Percentiles rank a stretch among this genome's conserved stretches.
phyloP scores from a whole-genome alignment of 2,888 invertebrate species.

The Coelopa pilipes region DNA sequence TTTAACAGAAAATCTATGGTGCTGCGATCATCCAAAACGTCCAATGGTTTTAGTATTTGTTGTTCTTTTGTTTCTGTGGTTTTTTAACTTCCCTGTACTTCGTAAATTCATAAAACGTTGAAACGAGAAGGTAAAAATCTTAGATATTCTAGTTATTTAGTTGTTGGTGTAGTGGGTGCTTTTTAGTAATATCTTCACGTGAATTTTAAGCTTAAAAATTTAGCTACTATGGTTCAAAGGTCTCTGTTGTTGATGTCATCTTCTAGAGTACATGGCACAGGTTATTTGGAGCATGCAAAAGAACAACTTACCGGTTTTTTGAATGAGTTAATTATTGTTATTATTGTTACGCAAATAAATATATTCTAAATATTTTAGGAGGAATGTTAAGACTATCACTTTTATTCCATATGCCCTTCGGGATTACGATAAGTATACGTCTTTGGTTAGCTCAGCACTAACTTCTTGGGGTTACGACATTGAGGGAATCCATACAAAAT shows the following conservation, averaged over 20 bases:
- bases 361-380: slow-evolving; percentile 66
- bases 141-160: no score
- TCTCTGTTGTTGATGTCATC: slow-evolving; percentile 76
- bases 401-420: slow-evolving; percentile 81
- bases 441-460: slow-evolving; percentile 71
- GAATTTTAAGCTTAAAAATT: neutral
- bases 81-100: no score
- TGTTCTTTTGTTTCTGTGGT: no score
- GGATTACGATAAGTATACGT: slow-evolving; percentile 75
- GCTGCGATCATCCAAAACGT: no score
- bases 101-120: no score
- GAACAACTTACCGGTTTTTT: slow-evolving; percentile 73
- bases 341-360: neutral
- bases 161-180: no score
- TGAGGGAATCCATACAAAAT: slow-evolving; percentile 73
- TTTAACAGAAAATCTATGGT: no score
- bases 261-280: slow-evolving; percentile 75
- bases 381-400: slow-evolving; percentile 73
- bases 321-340: slow-evolving; percentile 68
- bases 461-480: slow-evolving; percentile 75
- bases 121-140: no score
- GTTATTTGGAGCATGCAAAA: slow-evolving; percentile 75
- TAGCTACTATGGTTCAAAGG: slow-evolving; percentile 53
- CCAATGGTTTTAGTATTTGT: no score
- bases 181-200: no score